Percentiles rank a stretch among this genome's conserved stretches.
phyloP scores from a whole-genome alignment of 2,113 vertebrate species.

The Eulemur macaco region DNA sequence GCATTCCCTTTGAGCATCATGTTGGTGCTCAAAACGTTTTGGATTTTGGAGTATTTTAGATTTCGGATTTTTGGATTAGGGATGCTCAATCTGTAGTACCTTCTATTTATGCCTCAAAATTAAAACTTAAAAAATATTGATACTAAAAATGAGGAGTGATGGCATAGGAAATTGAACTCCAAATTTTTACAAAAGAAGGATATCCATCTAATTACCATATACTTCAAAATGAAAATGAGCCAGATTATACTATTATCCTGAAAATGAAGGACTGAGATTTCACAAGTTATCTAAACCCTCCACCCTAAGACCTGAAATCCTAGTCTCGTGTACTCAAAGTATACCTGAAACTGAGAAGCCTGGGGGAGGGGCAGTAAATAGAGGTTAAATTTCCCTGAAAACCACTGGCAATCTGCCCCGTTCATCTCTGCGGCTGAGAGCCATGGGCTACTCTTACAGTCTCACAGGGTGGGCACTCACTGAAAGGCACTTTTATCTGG shows the following conservation, averaged over 20 bases:
- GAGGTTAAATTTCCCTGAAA: background rate
- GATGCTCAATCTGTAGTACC: background rate
- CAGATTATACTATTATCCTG: background rate
- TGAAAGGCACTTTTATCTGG: background rate
- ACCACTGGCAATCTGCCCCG: too few species aligned
- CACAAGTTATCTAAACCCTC: background rate
- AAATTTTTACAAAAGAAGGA: background rate
- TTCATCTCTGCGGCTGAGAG: background rate
- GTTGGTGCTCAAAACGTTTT: background rate
- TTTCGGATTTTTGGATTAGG: background rate
- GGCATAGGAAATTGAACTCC: background rate
- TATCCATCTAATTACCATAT: background rate
- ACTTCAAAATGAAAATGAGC: conserved; percentile 25
- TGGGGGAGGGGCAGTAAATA: background rate
- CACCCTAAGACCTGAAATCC: background rate
- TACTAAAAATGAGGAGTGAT: background rate
- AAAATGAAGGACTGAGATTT: background rate
- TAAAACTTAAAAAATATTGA: background rate
- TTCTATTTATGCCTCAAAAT: background rate
- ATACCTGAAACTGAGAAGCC: background rate
- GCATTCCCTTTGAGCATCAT: background rate
- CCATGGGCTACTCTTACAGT: too few species aligned
- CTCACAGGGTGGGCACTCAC: background rate
- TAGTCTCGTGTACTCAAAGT: background rate
- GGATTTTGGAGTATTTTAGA: background rate